phyloP scores from a whole-genome alignment of 1,140 invertebrate genomes.

The Aphelenchoides fujianensis region DNA sequence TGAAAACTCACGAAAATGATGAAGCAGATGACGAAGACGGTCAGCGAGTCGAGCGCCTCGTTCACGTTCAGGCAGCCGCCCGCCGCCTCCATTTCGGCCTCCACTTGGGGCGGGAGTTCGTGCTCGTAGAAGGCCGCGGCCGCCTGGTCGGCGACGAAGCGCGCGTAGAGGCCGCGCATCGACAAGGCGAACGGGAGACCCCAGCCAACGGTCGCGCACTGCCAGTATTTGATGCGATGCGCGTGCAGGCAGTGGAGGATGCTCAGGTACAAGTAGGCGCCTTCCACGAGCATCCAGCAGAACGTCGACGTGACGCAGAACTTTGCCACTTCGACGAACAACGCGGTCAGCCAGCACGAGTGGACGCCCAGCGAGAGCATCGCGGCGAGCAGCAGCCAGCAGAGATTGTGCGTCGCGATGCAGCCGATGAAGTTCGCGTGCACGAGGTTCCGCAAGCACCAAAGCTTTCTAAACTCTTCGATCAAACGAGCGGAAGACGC shows the following conservation, averaged over 20 bases:
- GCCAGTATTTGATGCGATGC: slow-evolving; percentile 16
- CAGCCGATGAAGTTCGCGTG: slow-evolving; percentile 19
- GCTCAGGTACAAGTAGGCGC: slow-evolving; percentile 17
- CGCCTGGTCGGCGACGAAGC: background rate
- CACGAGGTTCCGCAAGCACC: slow-evolving; percentile 9
- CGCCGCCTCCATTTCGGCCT: background rate
- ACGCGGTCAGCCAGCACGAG: background rate
- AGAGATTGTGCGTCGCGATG: slow-evolving; percentile 17
- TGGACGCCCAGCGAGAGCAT: background rate
- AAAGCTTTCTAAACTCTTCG: slow-evolving; percentile 22
- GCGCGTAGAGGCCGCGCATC: background rate
- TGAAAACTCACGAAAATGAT: slow-evolving; percentile 14
- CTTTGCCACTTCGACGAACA: slow-evolving; percentile 9
- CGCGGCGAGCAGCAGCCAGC: background rate
- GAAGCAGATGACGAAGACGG: slow-evolving; percentile 12
- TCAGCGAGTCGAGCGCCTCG: slow-evolving; percentile 6
- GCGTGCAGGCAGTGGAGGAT: slow-evolving; percentile 15
- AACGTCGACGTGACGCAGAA: slow-evolving; percentile 16
- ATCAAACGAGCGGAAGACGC: background rate
- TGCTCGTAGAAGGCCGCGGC: background rate
- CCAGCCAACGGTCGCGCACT: slow-evolving; percentile 15
- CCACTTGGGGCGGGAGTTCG: background rate
- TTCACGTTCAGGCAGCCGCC: slow-evolving; percentile 5
- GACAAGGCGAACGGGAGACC: slow-evolving; percentile 17
- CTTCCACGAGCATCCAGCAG: slow-evolving; percentile 23